Conservation (phyloP, 2,113 vertebrate genomes). For the Hippolais icterina region DNA sequence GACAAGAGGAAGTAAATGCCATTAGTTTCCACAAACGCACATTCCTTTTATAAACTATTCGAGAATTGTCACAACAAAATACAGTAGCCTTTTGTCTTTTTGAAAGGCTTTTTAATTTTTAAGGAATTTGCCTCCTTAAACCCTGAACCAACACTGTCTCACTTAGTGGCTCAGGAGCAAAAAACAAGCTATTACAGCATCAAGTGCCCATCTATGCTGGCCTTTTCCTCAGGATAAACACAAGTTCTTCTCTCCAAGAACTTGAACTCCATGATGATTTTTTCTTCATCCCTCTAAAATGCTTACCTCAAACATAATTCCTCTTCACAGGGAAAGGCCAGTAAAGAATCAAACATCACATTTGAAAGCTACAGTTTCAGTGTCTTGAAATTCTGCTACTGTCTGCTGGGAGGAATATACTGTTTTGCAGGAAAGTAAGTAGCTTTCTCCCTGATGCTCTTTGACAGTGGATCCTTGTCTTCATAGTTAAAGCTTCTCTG, state of each 20-base stretch:
- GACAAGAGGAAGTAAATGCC: neutral
- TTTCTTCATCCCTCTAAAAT: neutral
- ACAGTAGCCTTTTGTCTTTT: neutral
- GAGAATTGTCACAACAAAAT: neutral
- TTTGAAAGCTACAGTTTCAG: neutral
- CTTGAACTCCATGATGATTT: neutral
- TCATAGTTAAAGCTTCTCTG: neutral
- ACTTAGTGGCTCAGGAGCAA: neutral
- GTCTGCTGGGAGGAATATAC: neutral
- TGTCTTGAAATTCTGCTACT: neutral
- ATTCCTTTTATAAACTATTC: rapidly evolving
- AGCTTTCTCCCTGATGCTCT: neutral
- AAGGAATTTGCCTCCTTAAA: neutral
- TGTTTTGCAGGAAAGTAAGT: neutral
- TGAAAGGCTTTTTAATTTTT: neutral
- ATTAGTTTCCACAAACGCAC: neutral
- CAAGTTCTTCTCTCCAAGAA: neutral
- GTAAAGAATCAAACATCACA: neutral
- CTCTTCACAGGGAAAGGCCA: neutral
- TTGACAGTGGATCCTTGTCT: neutral
- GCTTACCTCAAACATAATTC: neutral
- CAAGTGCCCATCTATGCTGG: neutral
- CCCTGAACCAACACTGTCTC: neutral
- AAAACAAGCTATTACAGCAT: neutral
- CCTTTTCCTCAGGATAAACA: neutral